Evolutionary conservation across 2,113 vertebrate species (phyloP), one percentile per base, ranked within the genome.

Genomic region (Columba livia): DNA sequence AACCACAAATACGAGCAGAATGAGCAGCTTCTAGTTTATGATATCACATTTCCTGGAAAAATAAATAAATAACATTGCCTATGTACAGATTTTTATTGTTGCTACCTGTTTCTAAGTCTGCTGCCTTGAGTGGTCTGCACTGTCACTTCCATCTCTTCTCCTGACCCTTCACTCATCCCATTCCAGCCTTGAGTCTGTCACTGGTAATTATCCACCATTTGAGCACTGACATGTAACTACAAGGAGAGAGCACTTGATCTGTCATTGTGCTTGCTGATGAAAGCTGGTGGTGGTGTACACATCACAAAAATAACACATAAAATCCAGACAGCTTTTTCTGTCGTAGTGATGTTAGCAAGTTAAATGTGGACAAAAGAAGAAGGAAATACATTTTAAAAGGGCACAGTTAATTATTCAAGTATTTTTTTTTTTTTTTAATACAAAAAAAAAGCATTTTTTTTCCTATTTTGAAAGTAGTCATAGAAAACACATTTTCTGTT

Each of bases 181-280:
- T 56, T 57, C n/a, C 44, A 75, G 23, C 48, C 57, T 61, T 65
- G 44, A 57, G 38, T 50, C 80, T 96, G 83, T 95, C 94, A 85
- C 40, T 85, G 57, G 32, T 79, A 93, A 96, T 96, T 93, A 87
- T 74, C 48, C 44, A 57, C 89, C 53, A 50, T 93, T 72, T 71
- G 83, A 72, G 72, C 51, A 61, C 48, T 90, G 92, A 84, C 79
- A 92, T 12, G 6, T 44, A 91, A 53, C 75, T 90, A 70, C 88
- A 87, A 75, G 69, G 58, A 84, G 58, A 93, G 57, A 77, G 93
- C 70, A 89, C 77, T 85, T 89, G 90, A 86, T 89, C 79, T 93
- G 69, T 92, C 85, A 75, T 5, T 67, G 48, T 61, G 44, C 36
- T 86, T 79, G 34, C 57, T 78, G 79, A 88, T 72, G 44, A 90